A percentile compares a stretch with the other conserved stretches of the same genome.
Conservation (phyloP, 2,888 invertebrate species). For the Teinopalpus imperialis region DNA sequence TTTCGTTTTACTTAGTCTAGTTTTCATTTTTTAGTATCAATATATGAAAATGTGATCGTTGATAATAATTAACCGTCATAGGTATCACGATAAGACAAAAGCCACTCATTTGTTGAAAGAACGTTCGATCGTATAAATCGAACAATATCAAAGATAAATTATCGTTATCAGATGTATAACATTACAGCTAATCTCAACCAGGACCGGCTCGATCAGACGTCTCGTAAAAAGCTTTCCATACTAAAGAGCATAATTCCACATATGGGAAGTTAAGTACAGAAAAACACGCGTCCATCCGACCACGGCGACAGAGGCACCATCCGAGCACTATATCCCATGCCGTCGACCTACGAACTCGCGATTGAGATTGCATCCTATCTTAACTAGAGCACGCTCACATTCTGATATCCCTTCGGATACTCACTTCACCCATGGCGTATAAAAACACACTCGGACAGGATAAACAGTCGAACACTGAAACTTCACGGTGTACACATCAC, state of each 20-base stretch:
- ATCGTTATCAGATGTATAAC: slow-evolving; percentile 65
- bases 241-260: neutral
- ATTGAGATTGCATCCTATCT: slow-evolving; percentile 50
- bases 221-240: slow-evolving; percentile 50
- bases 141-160: slow-evolving; percentile 64
- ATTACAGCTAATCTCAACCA: slow-evolving; percentile 42
- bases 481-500: slow-evolving; percentile 68
- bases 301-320: slow-evolving; percentile 4
- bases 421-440: slow-evolving; percentile 73
- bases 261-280: slow-evolving; percentile 1
- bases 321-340: slow-evolving; percentile 29
- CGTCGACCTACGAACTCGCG: slow-evolving; percentile 71
- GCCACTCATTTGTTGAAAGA: slow-evolving; percentile 50
- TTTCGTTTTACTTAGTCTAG: neutral
- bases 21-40: too few species aligned
- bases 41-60: too few species aligned
- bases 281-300: slow-evolving; percentile 12
- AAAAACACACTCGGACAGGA: slow-evolving; percentile 45
- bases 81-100: slow-evolving; percentile 59
- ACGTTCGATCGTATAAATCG: slow-evolving; percentile 48
- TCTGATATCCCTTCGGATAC: slow-evolving; percentile 50
- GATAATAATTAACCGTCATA: slow-evolving; percentile 44
- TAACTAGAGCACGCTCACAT: slow-evolving; percentile 59
- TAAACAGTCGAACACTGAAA: slow-evolving; percentile 45
- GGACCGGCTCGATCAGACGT: slow-evolving; percentile 21